Evolutionary conservation across 2,888 invertebrate genomes (phyloP).

Genomic region (Tolmerus cingulatus): DNA sequence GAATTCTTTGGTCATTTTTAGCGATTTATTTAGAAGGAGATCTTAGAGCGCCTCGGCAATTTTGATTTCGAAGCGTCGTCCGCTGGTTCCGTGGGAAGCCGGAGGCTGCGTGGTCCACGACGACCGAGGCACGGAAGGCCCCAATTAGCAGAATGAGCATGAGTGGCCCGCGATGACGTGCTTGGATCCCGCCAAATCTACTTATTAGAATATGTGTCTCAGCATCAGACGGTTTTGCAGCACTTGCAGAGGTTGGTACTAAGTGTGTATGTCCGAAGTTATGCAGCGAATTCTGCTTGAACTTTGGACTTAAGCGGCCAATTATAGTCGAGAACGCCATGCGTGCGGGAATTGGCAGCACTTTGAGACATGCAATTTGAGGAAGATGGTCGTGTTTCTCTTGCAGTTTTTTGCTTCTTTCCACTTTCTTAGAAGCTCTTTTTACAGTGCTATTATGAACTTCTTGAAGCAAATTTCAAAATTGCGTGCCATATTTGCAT

Average conservation of each 20-base stretch:
- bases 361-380: neutral
- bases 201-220: constrained; percentile 55
- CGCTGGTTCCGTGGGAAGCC: constrained; percentile 53
- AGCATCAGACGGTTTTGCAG: constrained; percentile 58
- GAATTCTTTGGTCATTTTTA: neutral
- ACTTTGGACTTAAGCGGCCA: neutral
- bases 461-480: neutral
- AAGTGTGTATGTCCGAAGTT: neutral
- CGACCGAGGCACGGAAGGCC: constrained; percentile 31
- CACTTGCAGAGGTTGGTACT: constrained; percentile 58
- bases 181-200: constrained; percentile 33
- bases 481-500: neutral
- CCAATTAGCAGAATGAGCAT: constrained; percentile 31
- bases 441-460: neutral
- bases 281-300: neutral
- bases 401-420: neutral
- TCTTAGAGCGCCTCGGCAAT: neutral
- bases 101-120: constrained; percentile 51
- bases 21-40: constrained; percentile 3
- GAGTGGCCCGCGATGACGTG: constrained; percentile 28
- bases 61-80: constrained; percentile 47
- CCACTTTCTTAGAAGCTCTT: neutral
- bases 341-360: neutral
- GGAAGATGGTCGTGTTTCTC: neutral
- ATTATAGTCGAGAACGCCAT: neutral